Evolutionary conservation across 2,797 vertebrate species (phyloP).

Genomic region (Malacoctenus gilli): DNA sequence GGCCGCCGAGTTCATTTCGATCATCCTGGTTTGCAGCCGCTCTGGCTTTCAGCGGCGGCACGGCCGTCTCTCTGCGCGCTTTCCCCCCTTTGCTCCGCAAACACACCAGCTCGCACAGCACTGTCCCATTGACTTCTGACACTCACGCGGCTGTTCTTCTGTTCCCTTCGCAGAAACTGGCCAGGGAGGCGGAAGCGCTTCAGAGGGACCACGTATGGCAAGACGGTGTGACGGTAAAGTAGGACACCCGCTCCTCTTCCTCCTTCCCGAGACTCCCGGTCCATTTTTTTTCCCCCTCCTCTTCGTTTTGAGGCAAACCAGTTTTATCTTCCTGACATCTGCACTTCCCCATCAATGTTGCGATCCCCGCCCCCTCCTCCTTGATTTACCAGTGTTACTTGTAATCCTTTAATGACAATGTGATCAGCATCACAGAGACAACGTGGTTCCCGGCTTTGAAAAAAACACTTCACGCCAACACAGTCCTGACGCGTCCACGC

Average conservation of each 20-base stretch:
- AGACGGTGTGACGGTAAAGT: slow-evolving; percentile 94
- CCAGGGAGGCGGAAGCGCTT: slow-evolving; percentile 91
- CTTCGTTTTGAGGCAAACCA: slow-evolving; percentile 15
- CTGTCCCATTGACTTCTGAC: slow-evolving; percentile 43
- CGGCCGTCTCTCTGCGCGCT: background rate
- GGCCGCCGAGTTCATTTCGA: slow-evolving; percentile 15
- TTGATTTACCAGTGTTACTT: slow-evolving; percentile 15
- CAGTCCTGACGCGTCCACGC: background rate
- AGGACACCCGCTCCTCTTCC: slow-evolving; percentile 39
- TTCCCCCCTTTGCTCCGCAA: background rate
- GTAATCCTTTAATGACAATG: slow-evolving; percentile 57
- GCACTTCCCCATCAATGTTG: slow-evolving; percentile 14
- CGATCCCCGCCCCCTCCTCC: slow-evolving; percentile 12
- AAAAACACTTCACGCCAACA: slow-evolving; percentile 7
- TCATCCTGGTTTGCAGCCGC: slow-evolving; percentile 26
- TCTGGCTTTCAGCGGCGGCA: slow-evolving; percentile 17
- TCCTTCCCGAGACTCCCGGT: slow-evolving; percentile 38
- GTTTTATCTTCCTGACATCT: background rate
- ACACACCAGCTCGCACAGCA: slow-evolving; percentile 31
- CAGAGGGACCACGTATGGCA: slow-evolving; percentile 94
- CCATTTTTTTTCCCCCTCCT: slow-evolving; percentile 10
- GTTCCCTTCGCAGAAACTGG: slow-evolving; percentile 86
- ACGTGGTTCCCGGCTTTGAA: slow-evolving; percentile 11
- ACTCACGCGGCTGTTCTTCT: slow-evolving; percentile 61
- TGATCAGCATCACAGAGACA: slow-evolving; percentile 74